These are phyloP conservation scores for Scomberomorus guttatus DNA, from an alignment of 2,797 vertebrate genomes.

Conservation along the genomic window DNA sequence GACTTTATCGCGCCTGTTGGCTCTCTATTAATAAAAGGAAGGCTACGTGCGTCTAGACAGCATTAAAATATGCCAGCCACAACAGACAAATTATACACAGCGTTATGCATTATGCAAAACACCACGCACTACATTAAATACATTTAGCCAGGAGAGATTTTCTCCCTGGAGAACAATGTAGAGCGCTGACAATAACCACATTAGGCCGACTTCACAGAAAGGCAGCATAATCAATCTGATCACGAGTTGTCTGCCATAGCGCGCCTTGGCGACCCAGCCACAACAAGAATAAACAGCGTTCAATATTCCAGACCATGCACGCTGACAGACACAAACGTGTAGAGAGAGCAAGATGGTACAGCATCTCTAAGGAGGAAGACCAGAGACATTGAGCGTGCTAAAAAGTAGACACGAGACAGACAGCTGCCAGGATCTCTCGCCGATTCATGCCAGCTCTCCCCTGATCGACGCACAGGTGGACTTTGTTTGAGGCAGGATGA, in stretches of 20 bases:
- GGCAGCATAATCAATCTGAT: constrained; percentile 71
- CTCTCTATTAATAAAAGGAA: constrained; percentile 56
- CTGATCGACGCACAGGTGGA: constrained; percentile 77
- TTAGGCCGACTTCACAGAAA: constrained; percentile 51
- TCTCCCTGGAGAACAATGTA: constrained; percentile 30
- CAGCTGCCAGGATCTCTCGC: constrained; percentile 33
- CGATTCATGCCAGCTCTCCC: constrained; percentile 19
- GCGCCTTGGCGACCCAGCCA: constrained; percentile 70
- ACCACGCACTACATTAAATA: constrained; percentile 54
- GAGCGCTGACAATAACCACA: constrained; percentile 63
- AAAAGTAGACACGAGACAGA: constrained; percentile 51
- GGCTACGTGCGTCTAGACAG: constrained; percentile 72
- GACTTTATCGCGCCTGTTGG: constrained; percentile 48
- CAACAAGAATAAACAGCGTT: constrained; percentile 72
- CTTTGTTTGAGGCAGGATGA: constrained; percentile 59
- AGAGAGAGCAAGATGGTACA: constrained; percentile 28
- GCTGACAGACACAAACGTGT: constrained; percentile 50
- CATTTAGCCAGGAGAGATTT: constrained; percentile 35
- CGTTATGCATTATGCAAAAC: constrained; percentile 59
- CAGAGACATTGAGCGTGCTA: constrained; percentile 27
- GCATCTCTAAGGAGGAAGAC: constrained; percentile 21
- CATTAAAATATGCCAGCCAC: constrained; percentile 43
- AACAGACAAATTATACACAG: constrained; percentile 56
- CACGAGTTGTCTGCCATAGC: constrained; percentile 74
- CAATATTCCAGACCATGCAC: constrained; percentile 71